Evolutionary conservation across 2,113 vertebrate genomes (phyloP).

Genomic region (Loxodonta africana): DNA sequence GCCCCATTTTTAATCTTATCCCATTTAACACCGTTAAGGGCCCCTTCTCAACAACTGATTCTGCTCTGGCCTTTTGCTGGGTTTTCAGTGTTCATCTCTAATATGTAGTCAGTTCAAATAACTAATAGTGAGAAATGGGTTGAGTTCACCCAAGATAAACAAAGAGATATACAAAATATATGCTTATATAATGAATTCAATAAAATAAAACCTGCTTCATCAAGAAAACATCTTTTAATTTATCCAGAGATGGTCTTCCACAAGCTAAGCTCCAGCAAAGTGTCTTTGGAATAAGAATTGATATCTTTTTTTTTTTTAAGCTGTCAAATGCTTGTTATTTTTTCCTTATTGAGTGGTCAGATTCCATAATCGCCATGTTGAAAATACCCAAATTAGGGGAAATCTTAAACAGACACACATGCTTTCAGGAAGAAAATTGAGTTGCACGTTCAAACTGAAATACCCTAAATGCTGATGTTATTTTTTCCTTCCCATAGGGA

Average conservation of each 20-base stretch:
- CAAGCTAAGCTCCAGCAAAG: constrained; percentile 81
- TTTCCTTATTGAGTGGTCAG: constrained; percentile 64
- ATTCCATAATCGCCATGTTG: not conserved
- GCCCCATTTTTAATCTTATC: constrained; percentile 48
- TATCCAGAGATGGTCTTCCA: constrained; percentile 78
- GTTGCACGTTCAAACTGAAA: constrained; percentile 63
- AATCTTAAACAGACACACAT: not conserved
- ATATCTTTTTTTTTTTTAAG: constrained; percentile 56
- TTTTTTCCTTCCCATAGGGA: constrained; percentile 91
- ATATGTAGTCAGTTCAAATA: constrained; percentile 74
- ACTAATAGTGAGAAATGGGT: constrained; percentile 79
- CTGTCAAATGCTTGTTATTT: constrained; percentile 60
- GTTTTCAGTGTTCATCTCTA: constrained; percentile 79
- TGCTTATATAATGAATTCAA: constrained; percentile 77
- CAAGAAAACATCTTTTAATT: constrained; percentile 80
- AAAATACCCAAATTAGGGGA: constrained; percentile 71
- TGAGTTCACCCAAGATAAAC: constrained; percentile 79
- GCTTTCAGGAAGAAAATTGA: constrained; percentile 54
- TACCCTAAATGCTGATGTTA: constrained; percentile 78
- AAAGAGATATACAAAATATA: constrained; percentile 78
- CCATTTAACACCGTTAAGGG: constrained; percentile 49
- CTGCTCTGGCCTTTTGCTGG: constrained; percentile 37
- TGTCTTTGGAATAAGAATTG: constrained; percentile 78
- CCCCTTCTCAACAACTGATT: not conserved
- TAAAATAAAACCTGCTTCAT: constrained; percentile 86